These are phyloP conservation scores for Distichodus sexfasciatus DNA, from an alignment of 2,797 vertebrate species.

Conservation along the genomic window DNA sequence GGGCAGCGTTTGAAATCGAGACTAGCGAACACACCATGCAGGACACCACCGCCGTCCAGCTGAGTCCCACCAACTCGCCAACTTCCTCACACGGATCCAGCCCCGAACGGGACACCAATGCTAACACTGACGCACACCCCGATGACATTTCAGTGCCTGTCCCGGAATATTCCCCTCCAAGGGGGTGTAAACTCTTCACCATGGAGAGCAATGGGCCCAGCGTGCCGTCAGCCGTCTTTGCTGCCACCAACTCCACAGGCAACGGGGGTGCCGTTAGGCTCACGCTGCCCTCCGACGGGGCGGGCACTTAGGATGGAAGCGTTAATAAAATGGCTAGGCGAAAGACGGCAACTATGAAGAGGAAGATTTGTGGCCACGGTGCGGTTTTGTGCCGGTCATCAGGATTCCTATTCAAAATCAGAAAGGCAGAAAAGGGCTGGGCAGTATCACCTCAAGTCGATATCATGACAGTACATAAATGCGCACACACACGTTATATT, in stretches of 20 bases:
- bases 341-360: no score
- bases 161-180: constrained; percentile 54
- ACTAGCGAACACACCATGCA: constrained; percentile 92
- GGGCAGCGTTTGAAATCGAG: constrained; percentile 87
- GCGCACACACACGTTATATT: no score
- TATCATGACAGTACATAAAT: no score
- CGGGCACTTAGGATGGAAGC: constrained; percentile 54
- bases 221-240: constrained; percentile 59
- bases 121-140: constrained; percentile 58
- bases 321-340: no score
- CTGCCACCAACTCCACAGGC: constrained; percentile 60
- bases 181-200: constrained; percentile 68
- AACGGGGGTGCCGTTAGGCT: constrained; percentile 70
- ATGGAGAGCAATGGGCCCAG: constrained; percentile 69
- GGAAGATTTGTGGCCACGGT: no score
- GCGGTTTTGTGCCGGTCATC: no score
- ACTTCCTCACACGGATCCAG: constrained; percentile 80
- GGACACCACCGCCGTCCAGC: constrained; percentile 90
- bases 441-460: no score
- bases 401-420: no score
- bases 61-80: constrained; percentile 87
- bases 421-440: no score
- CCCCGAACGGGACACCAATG: constrained; percentile 64
- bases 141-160: constrained; percentile 56
- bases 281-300: constrained; percentile 69